A percentile compares a stretch with the other conserved stretches of the same genome.
Evolutionary conservation across 2,888 invertebrate species (phyloP).

Genomic region (Clitarchus hookeri): DNA sequence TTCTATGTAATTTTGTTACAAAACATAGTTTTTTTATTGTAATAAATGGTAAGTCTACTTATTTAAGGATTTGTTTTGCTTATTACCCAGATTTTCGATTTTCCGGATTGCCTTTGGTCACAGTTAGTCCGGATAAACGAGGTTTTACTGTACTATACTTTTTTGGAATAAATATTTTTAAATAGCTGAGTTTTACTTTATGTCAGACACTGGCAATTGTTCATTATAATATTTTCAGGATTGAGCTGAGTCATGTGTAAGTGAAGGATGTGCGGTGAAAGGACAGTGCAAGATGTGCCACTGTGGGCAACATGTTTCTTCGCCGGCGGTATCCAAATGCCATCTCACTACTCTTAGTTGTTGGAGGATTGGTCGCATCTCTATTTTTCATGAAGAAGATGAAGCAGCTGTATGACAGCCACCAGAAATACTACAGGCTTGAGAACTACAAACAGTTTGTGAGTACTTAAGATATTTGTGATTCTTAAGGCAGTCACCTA

Average conservation of each 20-base stretch:
- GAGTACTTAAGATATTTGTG: conserved; percentile 46
- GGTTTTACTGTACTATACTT: too few species aligned
- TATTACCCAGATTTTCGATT: too few species aligned
- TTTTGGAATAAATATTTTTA: too few species aligned
- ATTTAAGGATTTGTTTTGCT: too few species aligned
- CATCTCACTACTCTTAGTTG: conserved; percentile 49
- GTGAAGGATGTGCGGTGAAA: background rate
- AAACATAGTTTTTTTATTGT: too few species aligned
- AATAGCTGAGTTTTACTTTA: too few species aligned
- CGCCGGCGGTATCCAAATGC: conserved; percentile 52
- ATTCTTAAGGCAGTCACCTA: too few species aligned
- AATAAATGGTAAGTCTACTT: too few species aligned
- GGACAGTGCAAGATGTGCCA: conserved; percentile 30
- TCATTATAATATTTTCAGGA: background rate
- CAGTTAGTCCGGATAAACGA: too few species aligned
- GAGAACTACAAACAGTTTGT: conserved; percentile 57
- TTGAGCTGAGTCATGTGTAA: background rate
- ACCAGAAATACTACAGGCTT: conserved; percentile 56
- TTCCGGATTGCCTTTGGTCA: too few species aligned
- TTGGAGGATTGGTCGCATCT: conserved; percentile 50
- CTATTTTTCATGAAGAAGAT: conserved; percentile 55
- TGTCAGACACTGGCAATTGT: too few species aligned
- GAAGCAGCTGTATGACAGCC: conserved; percentile 56
- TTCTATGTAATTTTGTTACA: too few species aligned
- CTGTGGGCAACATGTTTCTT: conserved; percentile 48